Evolutionary conservation across 2,797 vertebrate genomes (phyloP).

Genomic region (Lycodopsis pacificus): DNA sequence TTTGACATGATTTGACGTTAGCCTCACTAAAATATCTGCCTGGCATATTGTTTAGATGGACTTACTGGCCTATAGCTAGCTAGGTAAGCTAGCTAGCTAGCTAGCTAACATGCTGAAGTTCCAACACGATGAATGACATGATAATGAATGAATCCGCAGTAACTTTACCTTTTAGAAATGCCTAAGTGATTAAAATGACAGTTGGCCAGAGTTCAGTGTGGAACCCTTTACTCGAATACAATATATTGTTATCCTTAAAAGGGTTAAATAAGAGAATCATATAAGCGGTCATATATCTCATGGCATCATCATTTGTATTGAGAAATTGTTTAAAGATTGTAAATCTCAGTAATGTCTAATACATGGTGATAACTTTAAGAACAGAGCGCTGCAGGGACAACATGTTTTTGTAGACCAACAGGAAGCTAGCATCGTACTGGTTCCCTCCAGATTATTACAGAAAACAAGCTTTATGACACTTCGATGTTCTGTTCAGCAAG

Average conservation of each 20-base stretch:
- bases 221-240: neutral
- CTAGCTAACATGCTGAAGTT: neutral
- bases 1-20: too few relatives aligned
- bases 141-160: neutral
- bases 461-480: too few relatives aligned
- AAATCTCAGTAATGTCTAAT: neutral
- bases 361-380: neutral
- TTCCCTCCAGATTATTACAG: too few relatives aligned
- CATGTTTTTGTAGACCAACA: too few relatives aligned
- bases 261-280: slow-evolving; percentile 14
- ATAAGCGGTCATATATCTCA: slow-evolving; percentile 14
- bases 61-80: neutral
- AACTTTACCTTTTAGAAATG: slow-evolving; percentile 5
- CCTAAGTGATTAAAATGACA: neutral
- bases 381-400: too few relatives aligned
- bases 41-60: neutral
- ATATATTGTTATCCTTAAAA: slow-evolving; percentile 13
- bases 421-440: too few relatives aligned
- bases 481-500: too few relatives aligned
- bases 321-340: neutral
- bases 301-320: slow-evolving; percentile 34
- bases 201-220: slow-evolving; percentile 6
- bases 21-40: too few relatives aligned
- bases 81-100: too few relatives aligned
- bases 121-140: neutral